Conservation (phyloP, 2,888 invertebrate species). For the Tetragnatha montana region DNA sequence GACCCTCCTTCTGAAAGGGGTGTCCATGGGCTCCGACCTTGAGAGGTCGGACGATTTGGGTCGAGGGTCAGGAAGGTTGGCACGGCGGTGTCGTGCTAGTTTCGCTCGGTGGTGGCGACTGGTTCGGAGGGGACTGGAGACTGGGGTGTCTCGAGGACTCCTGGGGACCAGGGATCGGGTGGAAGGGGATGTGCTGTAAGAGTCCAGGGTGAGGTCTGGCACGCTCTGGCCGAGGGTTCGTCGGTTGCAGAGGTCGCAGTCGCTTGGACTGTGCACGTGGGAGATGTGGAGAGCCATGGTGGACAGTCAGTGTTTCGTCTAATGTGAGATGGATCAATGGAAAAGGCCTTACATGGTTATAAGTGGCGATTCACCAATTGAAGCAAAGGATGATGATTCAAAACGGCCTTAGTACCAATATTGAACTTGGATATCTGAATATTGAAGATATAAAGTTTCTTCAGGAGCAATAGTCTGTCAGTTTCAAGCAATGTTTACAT, state of each 20-base stretch:
- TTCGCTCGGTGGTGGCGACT: constrained; percentile 4
- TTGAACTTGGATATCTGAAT: no score
- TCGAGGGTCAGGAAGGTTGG: constrained; percentile 10
- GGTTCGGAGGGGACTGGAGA: constrained; percentile 45
- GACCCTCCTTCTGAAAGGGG: constrained; percentile 56
- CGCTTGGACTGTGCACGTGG: constrained; percentile 59
- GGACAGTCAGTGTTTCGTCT: background rate
- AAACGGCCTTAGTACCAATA: no score
- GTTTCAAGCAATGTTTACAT: no score
- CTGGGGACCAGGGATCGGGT: constrained; percentile 23
- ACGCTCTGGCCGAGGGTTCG: constrained; percentile 58
- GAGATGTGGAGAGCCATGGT: constrained; percentile 61
- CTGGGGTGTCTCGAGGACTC: constrained; percentile 56
- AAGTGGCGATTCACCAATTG: no score
- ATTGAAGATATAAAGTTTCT: no score
- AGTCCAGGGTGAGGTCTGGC: constrained; percentile 44
- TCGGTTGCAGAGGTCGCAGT: constrained; percentile 58
- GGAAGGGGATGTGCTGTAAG: constrained; percentile 17
- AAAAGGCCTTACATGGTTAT: no score
- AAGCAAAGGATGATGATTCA: no score
- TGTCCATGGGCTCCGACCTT: constrained; percentile 20
- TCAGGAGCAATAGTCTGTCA: no score
- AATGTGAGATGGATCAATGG: no score
- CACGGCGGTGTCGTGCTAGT: constrained; percentile 27
- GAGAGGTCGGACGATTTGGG: constrained; percentile 48